phyloP scores from a whole-genome alignment of 2,113 vertebrate species.

The Limnothrissa miodon region DNA sequence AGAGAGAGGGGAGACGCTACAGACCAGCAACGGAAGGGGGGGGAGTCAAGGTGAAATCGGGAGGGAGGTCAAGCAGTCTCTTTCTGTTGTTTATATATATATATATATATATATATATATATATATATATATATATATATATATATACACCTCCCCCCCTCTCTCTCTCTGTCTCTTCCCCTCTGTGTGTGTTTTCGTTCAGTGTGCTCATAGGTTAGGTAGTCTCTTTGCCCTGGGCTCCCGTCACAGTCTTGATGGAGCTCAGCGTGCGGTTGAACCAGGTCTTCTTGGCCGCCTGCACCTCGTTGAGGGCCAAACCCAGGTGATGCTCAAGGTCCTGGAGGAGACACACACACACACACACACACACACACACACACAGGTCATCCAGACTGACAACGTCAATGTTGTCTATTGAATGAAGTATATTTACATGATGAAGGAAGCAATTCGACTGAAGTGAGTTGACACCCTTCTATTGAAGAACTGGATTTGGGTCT shows the following conservation, averaged over 20 bases:
- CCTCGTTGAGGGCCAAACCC: slow-evolving; percentile 92
- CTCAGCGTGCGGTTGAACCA: slow-evolving; percentile 99
- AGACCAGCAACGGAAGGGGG: not conserved
- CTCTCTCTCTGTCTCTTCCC: slow-evolving; percentile 50
- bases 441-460: too few relatives aligned
- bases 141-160: not conserved
- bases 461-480: too few relatives aligned
- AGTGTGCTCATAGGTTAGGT: slow-evolving; percentile 70
- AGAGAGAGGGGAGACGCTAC: slow-evolving; percentile 26
- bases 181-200: not conserved
- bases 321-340: slow-evolving; percentile 97
- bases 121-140: too few relatives aligned
- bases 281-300: slow-evolving; percentile 97
- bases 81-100: slow-evolving; percentile 10
- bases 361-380: not conserved
- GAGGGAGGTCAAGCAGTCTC: slow-evolving; percentile 39
- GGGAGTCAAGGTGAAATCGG: not conserved
- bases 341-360: not conserved
- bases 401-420: too few relatives aligned
- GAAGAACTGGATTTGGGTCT: too few relatives aligned
- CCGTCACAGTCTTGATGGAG: slow-evolving; percentile 98
- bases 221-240: slow-evolving; percentile 95
- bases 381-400: too few relatives aligned
- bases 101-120: too few relatives aligned
- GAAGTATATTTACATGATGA: too few relatives aligned